Conservation (phyloP, 2,113 vertebrate species). For the Platysternon megacephalum region DNA sequence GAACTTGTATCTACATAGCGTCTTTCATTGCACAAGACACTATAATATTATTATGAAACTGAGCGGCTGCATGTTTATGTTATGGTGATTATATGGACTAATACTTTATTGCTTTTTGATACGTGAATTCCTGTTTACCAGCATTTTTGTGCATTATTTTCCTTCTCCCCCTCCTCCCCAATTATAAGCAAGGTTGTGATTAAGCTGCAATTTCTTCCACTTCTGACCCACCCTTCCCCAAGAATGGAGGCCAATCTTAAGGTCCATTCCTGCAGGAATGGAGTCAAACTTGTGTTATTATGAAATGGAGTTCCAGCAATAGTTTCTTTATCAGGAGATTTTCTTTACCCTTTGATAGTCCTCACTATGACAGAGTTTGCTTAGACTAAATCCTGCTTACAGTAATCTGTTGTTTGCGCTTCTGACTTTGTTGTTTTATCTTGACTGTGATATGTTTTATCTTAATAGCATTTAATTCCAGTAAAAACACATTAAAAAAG, state of each 20-base stretch:
- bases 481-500: conserved; percentile 59
- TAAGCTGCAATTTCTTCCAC: conserved; percentile 15
- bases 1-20: not conserved
- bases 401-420: conserved; percentile 49
- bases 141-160: not conserved
- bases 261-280: conserved; percentile 9
- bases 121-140: not conserved
- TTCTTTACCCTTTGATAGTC: conserved; percentile 48
- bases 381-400: conserved; percentile 57
- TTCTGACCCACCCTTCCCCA: not conserved
- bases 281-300: not conserved
- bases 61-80: not conserved
- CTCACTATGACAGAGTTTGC: conserved; percentile 26
- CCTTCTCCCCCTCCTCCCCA: not conserved
- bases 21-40: not conserved
- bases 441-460: conserved; percentile 58
- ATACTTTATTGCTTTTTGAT: not conserved
- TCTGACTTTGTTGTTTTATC: conserved; percentile 61
- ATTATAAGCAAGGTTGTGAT: conserved; percentile 5
- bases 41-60: not conserved
- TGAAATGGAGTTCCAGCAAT: conserved; percentile 42
- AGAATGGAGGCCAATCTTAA: conserved; percentile 22
- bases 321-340: conserved; percentile 53
- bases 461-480: conserved; percentile 49
- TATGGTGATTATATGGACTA: not conserved